Conservation (phyloP, 2,888 invertebrate genomes). For the Caenorhabditis becei region DNA sequence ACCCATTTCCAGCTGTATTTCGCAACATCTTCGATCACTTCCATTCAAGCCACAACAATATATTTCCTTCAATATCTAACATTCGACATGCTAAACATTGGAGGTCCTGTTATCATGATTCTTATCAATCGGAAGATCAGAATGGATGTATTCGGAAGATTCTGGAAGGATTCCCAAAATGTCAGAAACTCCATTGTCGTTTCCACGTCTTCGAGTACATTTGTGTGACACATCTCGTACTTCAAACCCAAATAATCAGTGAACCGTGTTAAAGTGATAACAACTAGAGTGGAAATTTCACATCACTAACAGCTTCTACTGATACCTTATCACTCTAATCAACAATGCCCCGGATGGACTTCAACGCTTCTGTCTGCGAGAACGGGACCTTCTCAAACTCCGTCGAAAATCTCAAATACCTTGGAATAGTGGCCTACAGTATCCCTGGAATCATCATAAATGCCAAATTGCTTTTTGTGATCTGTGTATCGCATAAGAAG, state of each 20-base stretch:
- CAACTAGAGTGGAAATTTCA: background rate
- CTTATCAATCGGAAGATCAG: background rate
- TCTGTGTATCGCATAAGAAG: background rate
- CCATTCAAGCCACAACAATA: background rate
- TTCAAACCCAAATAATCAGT: background rate
- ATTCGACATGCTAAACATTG: background rate
- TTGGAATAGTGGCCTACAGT: conserved; percentile 7
- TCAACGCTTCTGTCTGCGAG: background rate
- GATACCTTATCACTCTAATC: background rate
- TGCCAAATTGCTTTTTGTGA: background rate
- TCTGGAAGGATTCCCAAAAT: no score
- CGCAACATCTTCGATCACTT: background rate
- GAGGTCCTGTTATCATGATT: background rate
- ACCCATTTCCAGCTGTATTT: background rate
- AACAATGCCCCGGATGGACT: background rate
- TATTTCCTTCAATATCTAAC: background rate
- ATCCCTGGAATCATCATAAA: background rate
- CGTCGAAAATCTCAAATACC: conserved; percentile 5
- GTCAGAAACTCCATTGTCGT: no score
- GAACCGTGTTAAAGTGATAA: no score
- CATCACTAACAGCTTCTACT: background rate
- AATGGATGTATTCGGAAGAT: background rate
- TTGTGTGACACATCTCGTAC: no score
- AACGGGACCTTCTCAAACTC: background rate
- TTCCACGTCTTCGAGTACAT: no score